A percentile compares a stretch with the other conserved stretches of the same genome.
Conservation (phyloP, 2,113 vertebrate species). For the Onychostoma macrolepis region DNA sequence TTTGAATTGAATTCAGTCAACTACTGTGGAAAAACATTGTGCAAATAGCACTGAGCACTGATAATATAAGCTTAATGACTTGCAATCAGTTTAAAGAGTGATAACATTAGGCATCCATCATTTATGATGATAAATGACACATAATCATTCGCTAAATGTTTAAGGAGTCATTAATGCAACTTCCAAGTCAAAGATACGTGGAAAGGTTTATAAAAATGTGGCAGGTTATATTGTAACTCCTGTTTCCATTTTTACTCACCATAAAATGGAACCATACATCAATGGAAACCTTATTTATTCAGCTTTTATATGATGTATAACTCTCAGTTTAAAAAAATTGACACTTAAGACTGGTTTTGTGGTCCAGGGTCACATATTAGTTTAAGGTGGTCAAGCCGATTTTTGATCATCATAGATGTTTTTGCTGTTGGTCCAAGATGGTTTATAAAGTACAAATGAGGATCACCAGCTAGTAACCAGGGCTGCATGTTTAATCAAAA, state of each 20-base stretch:
- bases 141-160: not conserved
- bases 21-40: not conserved
- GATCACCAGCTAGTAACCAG: not conserved
- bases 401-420: not conserved
- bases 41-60: not conserved
- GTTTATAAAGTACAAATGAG: not conserved
- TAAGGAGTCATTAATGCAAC: slow-evolving; percentile 13
- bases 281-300: too few relatives aligned
- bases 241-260: not conserved
- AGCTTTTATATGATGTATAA: too few relatives aligned
- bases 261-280: too few relatives aligned
- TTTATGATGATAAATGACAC: slow-evolving; percentile 8
- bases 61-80: not conserved
- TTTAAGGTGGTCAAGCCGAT: not conserved
- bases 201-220: not conserved
- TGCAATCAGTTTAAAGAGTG: not conserved
- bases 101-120: not conserved
- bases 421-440: not conserved
- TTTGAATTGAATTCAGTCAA: not conserved
- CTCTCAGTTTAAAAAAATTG: too few relatives aligned
- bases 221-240: not conserved
- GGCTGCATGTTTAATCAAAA: not conserved
- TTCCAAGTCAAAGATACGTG: slow-evolving; percentile 9
- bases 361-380: too few relatives aligned
- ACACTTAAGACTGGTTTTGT: too few relatives aligned